Conservation (phyloP, 2,888 invertebrate genomes). For the Rosalia funebris region DNA sequence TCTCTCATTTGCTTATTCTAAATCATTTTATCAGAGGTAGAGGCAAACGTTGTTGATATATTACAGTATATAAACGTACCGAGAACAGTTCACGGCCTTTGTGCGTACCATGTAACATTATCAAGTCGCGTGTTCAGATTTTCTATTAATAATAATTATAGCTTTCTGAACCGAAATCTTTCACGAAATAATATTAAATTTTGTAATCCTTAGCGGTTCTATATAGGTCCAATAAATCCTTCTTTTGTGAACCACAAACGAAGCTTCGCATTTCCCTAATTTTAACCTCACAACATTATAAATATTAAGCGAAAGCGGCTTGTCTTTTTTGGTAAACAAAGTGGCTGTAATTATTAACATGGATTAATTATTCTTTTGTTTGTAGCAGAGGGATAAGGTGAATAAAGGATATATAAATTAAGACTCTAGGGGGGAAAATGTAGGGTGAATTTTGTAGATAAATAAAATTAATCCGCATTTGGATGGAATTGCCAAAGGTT, state of each 20-base stretch:
- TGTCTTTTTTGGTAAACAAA: conserved; percentile 23
- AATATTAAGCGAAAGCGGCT: conserved; percentile 15
- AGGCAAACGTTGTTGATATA: too few species aligned
- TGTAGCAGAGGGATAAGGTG: conserved; percentile 13
- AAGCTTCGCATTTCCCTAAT: conserved; percentile 17
- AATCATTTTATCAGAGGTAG: too few species aligned
- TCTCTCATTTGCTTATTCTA: too few species aligned
- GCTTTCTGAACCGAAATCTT: too few species aligned
- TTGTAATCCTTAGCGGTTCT: conserved; percentile 19
- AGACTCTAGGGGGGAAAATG: background rate
- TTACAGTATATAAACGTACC: too few species aligned
- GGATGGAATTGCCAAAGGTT: background rate
- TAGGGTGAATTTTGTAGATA: conserved; percentile 1
- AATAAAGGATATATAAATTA: conserved; percentile 22
- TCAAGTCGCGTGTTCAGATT: too few species aligned
- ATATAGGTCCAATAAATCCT: conserved; percentile 19
- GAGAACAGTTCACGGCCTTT: too few species aligned
- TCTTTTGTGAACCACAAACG: conserved; percentile 20
- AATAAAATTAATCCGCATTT: conserved; percentile 5
- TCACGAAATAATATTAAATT: conserved; percentile 20
- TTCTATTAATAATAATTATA: too few species aligned
- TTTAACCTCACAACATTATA: conserved; percentile 19
- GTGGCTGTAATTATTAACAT: conserved; percentile 25
- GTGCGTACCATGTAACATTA: too few species aligned
- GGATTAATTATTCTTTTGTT: conserved; percentile 27